Conservation (phyloP, 2,888 invertebrate species). For the Argynnis bischoffii region DNA sequence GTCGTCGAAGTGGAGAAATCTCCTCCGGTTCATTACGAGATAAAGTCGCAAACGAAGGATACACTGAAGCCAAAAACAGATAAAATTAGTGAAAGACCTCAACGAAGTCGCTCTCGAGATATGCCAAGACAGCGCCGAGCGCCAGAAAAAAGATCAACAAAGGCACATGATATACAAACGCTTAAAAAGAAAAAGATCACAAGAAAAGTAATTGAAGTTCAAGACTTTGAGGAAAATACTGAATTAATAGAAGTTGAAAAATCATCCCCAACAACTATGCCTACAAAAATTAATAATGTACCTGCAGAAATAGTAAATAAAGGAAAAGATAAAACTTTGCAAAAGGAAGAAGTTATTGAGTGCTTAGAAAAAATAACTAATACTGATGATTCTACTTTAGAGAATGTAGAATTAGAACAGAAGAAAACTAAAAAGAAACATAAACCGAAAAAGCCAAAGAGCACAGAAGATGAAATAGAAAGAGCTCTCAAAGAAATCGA, state of each 20-base stretch:
- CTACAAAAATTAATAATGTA: constrained; percentile 15
- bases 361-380: constrained; percentile 34
- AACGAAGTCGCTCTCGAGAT: constrained; percentile 68
- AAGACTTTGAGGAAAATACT: constrained; percentile 66
- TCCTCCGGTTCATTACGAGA: constrained; percentile 50
- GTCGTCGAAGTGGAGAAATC: constrained; percentile 60
- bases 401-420: constrained; percentile 49
- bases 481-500: constrained; percentile 75
- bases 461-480: constrained; percentile 68
- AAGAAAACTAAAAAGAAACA: constrained; percentile 70
- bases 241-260: constrained; percentile 39
- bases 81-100: constrained; percentile 48
- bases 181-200: constrained; percentile 67
- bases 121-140: constrained; percentile 68
- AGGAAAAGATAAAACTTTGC: constrained; percentile 25
- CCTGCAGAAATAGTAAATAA: constrained; percentile 24
- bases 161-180: constrained; percentile 60
- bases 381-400: constrained; percentile 43
- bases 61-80: constrained; percentile 43
- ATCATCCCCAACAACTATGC: neutral
- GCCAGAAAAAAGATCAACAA: constrained; percentile 67
- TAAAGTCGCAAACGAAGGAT: constrained; percentile 44
- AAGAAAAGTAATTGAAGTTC: constrained; percentile 70
- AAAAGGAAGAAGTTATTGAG: constrained; percentile 47
- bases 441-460: constrained; percentile 65